Evolutionary conservation across 2,888 invertebrate species (phyloP).

Genomic region (Hoplodrina blanda): DNA sequence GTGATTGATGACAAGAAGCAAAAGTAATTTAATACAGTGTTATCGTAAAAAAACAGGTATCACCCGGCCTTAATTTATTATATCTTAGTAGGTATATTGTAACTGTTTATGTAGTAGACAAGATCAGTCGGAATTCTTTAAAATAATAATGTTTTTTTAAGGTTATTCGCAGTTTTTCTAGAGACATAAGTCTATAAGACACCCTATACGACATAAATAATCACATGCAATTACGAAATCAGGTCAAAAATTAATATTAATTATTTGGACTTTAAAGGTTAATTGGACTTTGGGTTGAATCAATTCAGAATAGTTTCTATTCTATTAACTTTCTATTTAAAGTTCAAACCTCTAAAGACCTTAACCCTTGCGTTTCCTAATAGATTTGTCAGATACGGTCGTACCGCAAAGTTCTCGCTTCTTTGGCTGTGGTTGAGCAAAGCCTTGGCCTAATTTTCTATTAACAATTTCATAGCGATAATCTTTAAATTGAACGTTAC

Average conservation of each 20-base stretch:
- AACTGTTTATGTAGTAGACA: neutral
- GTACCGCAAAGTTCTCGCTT: constrained; percentile 65
- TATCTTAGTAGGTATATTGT: constrained; percentile 4
- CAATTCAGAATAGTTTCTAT: constrained; percentile 18
- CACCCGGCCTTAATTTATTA: constrained; percentile 37
- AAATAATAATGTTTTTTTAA: too few species aligned
- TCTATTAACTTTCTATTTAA: constrained; percentile 29
- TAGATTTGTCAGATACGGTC: constrained; percentile 70
- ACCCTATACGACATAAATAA: too few species aligned
- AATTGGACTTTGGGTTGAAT: constrained; percentile 7
- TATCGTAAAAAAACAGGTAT: constrained; percentile 51
- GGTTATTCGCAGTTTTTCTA: too few species aligned
- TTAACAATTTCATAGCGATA: constrained; percentile 30
- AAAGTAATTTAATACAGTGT: constrained; percentile 51
- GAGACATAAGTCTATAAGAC: too few species aligned
- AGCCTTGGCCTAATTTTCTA: constrained; percentile 48
- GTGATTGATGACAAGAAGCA: constrained; percentile 62
- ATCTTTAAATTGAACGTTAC: constrained; percentile 15
- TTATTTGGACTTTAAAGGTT: neutral
- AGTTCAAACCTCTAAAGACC: constrained; percentile 52
- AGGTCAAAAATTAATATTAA: too few species aligned
- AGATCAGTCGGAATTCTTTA: neutral
- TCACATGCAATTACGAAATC: too few species aligned
- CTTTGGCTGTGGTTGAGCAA: constrained; percentile 58
- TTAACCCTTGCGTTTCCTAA: constrained; percentile 67